Conservation (phyloP, 2,113 vertebrate species). For the Limanda limanda region DNA sequence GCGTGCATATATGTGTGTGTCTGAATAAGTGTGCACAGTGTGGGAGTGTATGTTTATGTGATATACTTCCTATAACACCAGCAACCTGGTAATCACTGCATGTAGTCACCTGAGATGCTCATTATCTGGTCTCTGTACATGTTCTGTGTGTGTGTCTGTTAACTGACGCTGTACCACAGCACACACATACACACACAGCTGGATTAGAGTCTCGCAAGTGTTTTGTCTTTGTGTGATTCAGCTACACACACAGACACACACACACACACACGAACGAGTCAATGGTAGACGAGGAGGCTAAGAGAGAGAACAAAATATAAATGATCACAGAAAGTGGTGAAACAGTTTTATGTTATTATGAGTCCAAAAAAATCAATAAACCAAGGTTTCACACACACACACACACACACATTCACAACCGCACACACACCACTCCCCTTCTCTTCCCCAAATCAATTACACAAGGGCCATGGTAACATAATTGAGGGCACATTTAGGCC, state of each 20-base stretch:
- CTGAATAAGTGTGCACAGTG: conserved; percentile 33
- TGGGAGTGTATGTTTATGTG: conserved; percentile 64
- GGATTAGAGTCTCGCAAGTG: conserved; percentile 1
- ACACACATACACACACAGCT: conserved; percentile 25
- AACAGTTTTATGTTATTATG: conserved; percentile 41
- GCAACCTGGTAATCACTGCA: conserved; percentile 76
- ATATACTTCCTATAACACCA: conserved; percentile 71
- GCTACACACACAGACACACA: neutral
- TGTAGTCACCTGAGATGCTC: conserved; percentile 81
- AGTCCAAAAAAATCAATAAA: conserved; percentile 54
- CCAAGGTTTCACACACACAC: conserved; percentile 58
- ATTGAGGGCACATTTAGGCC: conserved; percentile 67
- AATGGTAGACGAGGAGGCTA: conserved; percentile 13
- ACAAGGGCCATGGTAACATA: conserved; percentile 62
- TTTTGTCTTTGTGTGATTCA: conserved; percentile 31
- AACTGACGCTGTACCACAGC: conserved; percentile 2
- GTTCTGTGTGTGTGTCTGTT: conserved; percentile 34
- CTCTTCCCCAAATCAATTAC: conserved; percentile 71
- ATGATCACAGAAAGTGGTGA: conserved; percentile 30
- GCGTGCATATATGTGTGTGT: conserved; percentile 31
- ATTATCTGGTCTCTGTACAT: conserved; percentile 69
- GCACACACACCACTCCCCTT: conserved; percentile 14
- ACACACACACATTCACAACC: conserved; percentile 26
- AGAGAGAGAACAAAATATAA: conserved; percentile 29
- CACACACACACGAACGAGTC: conserved; percentile 40